These are phyloP conservation scores for Yponomeuta malinellus DNA, from an alignment of 2,888 invertebrate genomes.

Conservation along the genomic window DNA sequence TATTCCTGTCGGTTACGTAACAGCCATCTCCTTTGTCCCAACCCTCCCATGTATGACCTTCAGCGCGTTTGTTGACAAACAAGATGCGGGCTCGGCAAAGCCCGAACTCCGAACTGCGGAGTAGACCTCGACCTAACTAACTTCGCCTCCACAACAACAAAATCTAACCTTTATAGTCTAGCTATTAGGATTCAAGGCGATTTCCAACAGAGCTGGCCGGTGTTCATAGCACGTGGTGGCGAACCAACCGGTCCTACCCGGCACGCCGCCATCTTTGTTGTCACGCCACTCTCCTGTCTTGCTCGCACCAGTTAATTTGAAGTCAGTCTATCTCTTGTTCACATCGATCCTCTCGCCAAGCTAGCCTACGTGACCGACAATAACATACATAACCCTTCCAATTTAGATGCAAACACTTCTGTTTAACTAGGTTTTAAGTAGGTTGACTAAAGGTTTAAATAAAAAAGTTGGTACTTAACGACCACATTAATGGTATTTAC, in stretches of 20 bases:
- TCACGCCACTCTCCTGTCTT: constrained; percentile 62
- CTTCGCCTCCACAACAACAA: neutral
- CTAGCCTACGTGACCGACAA: constrained; percentile 69
- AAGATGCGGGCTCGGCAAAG: constrained; percentile 50
- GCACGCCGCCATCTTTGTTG: constrained; percentile 71
- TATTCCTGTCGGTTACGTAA: constrained; percentile 1
- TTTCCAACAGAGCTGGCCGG: neutral
- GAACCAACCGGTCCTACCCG: constrained; percentile 60
- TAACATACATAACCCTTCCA: constrained; percentile 56
- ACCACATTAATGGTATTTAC: neutral
- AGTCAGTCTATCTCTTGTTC: constrained; percentile 31
- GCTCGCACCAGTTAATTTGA: constrained; percentile 29
- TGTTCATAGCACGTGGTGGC: constrained; percentile 55
- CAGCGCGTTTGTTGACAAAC: constrained; percentile 73
- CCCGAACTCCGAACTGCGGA: constrained; percentile 24
- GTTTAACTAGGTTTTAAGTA: constrained; percentile 1
- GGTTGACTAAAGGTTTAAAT: neutral
- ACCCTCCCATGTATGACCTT: constrained; percentile 64
- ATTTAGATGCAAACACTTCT: constrained; percentile 24
- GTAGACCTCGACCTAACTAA: constrained; percentile 12
- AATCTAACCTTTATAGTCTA: neutral
- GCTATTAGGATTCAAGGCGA: neutral
- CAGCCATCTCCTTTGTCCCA: constrained; percentile 45
- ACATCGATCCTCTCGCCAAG: constrained; percentile 14
- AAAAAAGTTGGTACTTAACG: neutral